phyloP scores from a whole-genome alignment of 1,140 invertebrate species.

The Trichonephila clavipes region DNA sequence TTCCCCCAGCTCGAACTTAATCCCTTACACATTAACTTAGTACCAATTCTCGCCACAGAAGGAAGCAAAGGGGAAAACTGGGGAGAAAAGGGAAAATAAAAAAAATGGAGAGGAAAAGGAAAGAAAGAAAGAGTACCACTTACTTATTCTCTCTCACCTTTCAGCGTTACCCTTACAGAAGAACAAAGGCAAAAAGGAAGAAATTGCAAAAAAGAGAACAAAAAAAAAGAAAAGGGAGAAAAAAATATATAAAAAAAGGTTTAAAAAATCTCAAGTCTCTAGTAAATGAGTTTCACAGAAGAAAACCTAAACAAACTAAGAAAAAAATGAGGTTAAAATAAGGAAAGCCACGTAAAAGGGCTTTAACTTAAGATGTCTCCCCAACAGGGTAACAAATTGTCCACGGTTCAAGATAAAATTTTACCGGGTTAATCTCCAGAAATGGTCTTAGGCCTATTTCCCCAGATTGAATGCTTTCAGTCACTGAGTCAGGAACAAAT shows the following conservation, averaged over 20 bases:
- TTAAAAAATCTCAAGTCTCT: slow-evolving; percentile 2
- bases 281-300: background rate
- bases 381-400: slow-evolving; percentile 58
- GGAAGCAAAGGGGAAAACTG: background rate
- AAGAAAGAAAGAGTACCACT: background rate
- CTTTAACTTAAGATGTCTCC: slow-evolving; percentile 3
- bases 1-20: background rate
- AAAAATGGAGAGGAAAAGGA: background rate
- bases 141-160: slow-evolving; percentile 25
- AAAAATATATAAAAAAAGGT: too few species aligned
- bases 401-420: slow-evolving; percentile 64
- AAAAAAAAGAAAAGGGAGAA: too few species aligned
- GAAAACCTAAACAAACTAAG: slow-evolving; percentile 12
- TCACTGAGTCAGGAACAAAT: slow-evolving; percentile 28
- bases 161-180: background rate
- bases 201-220: too few species aligned
- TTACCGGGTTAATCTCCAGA: slow-evolving; percentile 67
- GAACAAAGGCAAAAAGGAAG: background rate
- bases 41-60: slow-evolving; percentile 8
- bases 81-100: background rate
- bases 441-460: slow-evolving; percentile 63
- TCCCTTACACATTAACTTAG: slow-evolving; percentile 39
- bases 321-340: background rate
- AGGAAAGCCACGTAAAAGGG: background rate
- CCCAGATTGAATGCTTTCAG: slow-evolving; percentile 64